These are phyloP conservation scores for Aptenodytes forsteri DNA, from an alignment of 2,113 vertebrate genomes.

Conservation along the genomic window DNA sequence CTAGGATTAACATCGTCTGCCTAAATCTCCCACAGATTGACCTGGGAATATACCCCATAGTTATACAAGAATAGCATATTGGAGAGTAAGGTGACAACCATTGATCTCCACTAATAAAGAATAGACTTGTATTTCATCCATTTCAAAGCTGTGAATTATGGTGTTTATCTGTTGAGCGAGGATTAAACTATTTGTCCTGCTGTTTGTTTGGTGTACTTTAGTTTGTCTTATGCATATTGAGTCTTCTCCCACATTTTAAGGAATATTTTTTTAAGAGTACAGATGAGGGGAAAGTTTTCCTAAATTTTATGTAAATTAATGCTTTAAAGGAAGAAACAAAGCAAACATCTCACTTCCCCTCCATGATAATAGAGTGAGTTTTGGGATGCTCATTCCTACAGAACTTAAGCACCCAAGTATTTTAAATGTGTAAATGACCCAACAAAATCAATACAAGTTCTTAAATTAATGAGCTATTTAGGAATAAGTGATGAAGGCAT, in stretches of 20 bases:
- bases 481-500: background rate
- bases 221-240: background rate
- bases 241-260: background rate
- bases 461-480: background rate
- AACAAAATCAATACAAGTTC: background rate
- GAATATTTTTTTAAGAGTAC: background rate
- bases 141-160: conserved; percentile 9
- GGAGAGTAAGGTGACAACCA: background rate
- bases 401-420: background rate
- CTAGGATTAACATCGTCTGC: background rate
- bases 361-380: background rate
- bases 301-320: background rate
- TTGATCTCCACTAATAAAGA: background rate
- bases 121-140: background rate
- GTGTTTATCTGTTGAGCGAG: background rate
- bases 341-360: background rate
- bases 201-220: background rate
- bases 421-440: background rate
- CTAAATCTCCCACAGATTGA: background rate
- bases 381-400: background rate
- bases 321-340: background rate
- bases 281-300: background rate
- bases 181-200: background rate
- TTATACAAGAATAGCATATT: background rate
- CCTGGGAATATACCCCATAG: background rate